Percentiles rank a stretch among this genome's conserved stretches.
These are phyloP conservation scores for Rhagologus leucostigma DNA, from an alignment of 2,113 vertebrate genomes.

Conservation along the genomic window DNA sequence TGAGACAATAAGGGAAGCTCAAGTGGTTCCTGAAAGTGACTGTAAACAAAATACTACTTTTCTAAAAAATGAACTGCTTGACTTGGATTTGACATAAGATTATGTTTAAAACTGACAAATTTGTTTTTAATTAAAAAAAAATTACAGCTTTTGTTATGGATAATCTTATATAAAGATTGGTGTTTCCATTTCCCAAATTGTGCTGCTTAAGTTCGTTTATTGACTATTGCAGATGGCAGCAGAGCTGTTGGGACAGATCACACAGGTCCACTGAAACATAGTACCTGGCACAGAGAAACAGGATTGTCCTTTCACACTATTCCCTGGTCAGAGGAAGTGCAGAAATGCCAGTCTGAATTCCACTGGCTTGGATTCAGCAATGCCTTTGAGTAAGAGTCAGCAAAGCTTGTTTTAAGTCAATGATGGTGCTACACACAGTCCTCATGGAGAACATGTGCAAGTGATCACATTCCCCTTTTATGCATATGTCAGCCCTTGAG, in stretches of 20 bases:
- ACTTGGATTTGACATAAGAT: background rate
- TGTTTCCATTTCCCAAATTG: background rate
- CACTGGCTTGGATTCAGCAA: conserved; percentile 32
- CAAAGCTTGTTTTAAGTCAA: conserved; percentile 24
- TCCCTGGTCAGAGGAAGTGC: background rate
- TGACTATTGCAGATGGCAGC: background rate
- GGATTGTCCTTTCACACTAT: background rate
- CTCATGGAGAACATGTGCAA: conserved; percentile 52
- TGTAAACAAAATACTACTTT: background rate
- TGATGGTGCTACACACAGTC: background rate
- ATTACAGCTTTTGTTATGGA: background rate
- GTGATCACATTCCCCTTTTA: conserved; percentile 21
- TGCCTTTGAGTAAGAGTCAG: conserved; percentile 24
- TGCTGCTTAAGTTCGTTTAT: background rate
- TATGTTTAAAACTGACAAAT: background rate
- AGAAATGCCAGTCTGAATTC: conserved; percentile 29
- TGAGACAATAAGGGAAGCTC: background rate
- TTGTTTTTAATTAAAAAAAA: background rate
- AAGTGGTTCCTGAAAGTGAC: background rate
- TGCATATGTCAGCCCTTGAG: conserved; percentile 16
- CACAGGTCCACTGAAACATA: background rate
- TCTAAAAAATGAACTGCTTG: background rate
- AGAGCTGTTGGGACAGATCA: background rate
- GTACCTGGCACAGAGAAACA: background rate
- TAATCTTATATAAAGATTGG: background rate